phyloP scores from a whole-genome alignment of 2,113 vertebrate species.

The Mola mola region DNA sequence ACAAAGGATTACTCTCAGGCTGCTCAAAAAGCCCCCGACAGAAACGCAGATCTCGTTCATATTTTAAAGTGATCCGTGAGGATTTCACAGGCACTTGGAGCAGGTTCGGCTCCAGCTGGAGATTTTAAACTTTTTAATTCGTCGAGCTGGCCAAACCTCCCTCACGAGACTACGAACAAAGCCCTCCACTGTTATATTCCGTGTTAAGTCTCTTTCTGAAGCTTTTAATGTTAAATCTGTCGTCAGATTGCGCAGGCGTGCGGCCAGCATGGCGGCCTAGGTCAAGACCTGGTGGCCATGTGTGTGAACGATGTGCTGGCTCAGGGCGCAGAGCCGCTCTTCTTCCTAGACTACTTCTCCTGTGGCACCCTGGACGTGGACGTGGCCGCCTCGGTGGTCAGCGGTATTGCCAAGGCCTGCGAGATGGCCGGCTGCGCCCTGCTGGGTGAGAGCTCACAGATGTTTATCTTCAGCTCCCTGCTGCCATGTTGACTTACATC shows the following conservation, averaged over 20 bases:
- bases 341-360: slow-evolving; percentile 97
- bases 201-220: too few relatives aligned
- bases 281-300: slow-evolving; percentile 97
- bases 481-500: too few relatives aligned
- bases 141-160: too few relatives aligned
- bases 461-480: background rate
- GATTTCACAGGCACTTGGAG: slow-evolving; percentile 3
- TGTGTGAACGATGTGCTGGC: slow-evolving; percentile 96
- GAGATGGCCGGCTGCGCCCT: slow-evolving; percentile 89
- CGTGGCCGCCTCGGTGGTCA: slow-evolving; percentile 83
- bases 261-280: slow-evolving; percentile 85
- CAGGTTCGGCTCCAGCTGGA: too few relatives aligned
- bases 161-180: too few relatives aligned
- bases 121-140: too few relatives aligned
- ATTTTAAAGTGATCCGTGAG: background rate
- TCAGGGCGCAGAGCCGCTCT: slow-evolving; percentile 95
- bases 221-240: background rate
- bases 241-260: slow-evolving; percentile 90
- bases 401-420: slow-evolving; percentile 89
- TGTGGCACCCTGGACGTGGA: slow-evolving; percentile 92
- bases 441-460: slow-evolving; percentile 80
- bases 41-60: too few relatives aligned
- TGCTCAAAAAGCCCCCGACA: background rate
- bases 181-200: too few relatives aligned
- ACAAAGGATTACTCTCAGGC: background rate